Percentiles rank a stretch among this genome's conserved stretches.
These are phyloP conservation scores for Sminthurinus aureus DNA, from an alignment of 2,888 invertebrate genomes.

Conservation along the genomic window DNA sequence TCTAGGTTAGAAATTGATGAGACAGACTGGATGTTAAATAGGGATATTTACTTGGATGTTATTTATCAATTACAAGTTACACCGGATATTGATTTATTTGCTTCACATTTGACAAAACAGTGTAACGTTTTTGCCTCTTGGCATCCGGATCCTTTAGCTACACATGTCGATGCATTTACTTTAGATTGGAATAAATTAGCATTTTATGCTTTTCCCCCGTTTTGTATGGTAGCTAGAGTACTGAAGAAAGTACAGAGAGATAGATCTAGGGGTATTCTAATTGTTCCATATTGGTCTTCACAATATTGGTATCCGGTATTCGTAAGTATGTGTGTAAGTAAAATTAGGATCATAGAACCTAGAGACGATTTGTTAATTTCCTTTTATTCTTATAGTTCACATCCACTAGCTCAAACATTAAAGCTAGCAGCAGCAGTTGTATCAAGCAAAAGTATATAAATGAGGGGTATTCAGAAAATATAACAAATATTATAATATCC, in stretches of 20 bases:
- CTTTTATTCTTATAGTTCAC: neutral
- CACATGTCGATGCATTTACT: slow-evolving; percentile 45
- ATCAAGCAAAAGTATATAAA: neutral
- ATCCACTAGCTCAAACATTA: neutral
- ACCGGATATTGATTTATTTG: slow-evolving; percentile 13
- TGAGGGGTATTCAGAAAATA: neutral
- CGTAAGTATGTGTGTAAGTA: slow-evolving; percentile 7
- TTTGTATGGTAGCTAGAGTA: slow-evolving; percentile 32
- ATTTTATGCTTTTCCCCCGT: slow-evolving; percentile 47
- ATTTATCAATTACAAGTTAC: slow-evolving; percentile 27
- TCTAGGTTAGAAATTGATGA: slow-evolving; percentile 26
- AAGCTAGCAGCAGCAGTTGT: slow-evolving; percentile 1
- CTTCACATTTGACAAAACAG: neutral
- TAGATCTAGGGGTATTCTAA: slow-evolving; percentile 43
- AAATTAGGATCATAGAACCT: slow-evolving; percentile 36
- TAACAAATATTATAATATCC: neutral
- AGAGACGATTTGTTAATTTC: slow-evolving; percentile 29
- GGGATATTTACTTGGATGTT: slow-evolving; percentile 34
- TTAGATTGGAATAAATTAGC: slow-evolving; percentile 34
- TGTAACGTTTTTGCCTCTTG: slow-evolving; percentile 32
- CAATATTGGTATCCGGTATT: slow-evolving; percentile 50
- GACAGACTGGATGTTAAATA: slow-evolving; percentile 35
- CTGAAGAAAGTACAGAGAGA: slow-evolving; percentile 43
- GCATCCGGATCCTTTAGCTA: slow-evolving; percentile 34
- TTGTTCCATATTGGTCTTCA: slow-evolving; percentile 48